Evolutionary conservation across 2,113 vertebrate species (phyloP), one percentile per base, ranked within the genome.

Genomic region (Antechinus flavipes): DNA sequence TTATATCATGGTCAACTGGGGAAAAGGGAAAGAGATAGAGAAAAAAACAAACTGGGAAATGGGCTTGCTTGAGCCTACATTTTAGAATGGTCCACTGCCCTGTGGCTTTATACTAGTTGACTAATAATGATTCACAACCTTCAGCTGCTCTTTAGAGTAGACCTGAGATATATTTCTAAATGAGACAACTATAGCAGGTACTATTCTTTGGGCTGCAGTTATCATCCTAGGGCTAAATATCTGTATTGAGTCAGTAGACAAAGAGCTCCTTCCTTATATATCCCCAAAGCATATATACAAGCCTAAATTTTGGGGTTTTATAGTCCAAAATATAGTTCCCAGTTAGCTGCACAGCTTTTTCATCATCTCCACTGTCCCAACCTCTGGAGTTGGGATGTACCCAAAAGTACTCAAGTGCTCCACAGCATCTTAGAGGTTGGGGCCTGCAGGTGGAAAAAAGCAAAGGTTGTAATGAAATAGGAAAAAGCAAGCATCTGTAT

Each of bases 361-460:
- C 56, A 92, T 47, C 95, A 93, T 93, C 89, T 95, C 92, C 76
- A 90, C 94, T 96, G 91, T 54, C 90, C 91, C 91, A 90, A 93
- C 76, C 89, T 96, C 50, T 55, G 9, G 53, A 90, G n/a, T 54
- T 90, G 84, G 58, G 6, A 56, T 25, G 46, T 93, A 94, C 91
- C 91, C 93, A 95, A 52, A 49, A 92, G 90, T n/a, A 93, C 76
- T 92, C 49, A 91, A 53, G 91, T 54, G 47, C 93, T 89, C 53
- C 94, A 98, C 97, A 97, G 95, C 97, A 97, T 95, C 97, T 97
- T 2, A 95, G 96, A 96, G 96, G 61, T 30, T 54, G 90, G 94
- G 47, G 92, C 52, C 89, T 93, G 42, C 76, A 54, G 90, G 95
- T 92, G 55, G 23, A 68, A 93, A 95, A 84, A 76, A 76, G 61